Percentiles rank a stretch among this genome's conserved stretches.
Conservation (phyloP, 2,797 vertebrate species). For the Aulostomus chinensis region DNA sequence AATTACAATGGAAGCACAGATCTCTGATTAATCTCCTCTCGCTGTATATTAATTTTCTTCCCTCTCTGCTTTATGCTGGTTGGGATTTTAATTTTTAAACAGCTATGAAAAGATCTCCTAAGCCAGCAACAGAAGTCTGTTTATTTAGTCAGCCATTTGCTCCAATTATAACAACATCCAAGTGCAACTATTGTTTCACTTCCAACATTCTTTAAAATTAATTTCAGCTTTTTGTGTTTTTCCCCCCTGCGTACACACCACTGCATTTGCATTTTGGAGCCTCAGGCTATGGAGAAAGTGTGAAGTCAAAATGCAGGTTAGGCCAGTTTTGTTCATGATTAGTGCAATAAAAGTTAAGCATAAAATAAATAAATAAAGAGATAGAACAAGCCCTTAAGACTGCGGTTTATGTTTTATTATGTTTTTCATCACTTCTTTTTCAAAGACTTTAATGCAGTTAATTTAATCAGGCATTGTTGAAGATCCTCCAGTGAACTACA, state of each 20-base stretch:
- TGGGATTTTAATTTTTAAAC: constrained; percentile 71
- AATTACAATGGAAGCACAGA: constrained; percentile 63
- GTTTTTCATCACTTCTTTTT: constrained; percentile 49
- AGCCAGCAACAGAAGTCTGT: constrained; percentile 49
- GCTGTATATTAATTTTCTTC: constrained; percentile 67
- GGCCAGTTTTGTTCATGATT: constrained; percentile 62
- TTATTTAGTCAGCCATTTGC: constrained; percentile 74
- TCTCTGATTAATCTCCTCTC: constrained; percentile 64
- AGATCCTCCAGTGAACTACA: constrained; percentile 12
- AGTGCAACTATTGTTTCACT: constrained; percentile 75
- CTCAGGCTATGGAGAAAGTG: constrained; percentile 41
- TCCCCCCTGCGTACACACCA: constrained; percentile 17
- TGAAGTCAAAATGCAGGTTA: constrained; percentile 61
- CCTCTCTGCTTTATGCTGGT: constrained; percentile 46
- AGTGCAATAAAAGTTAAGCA: constrained; percentile 44
- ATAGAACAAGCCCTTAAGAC: constrained; percentile 21
- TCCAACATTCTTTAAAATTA: constrained; percentile 62
- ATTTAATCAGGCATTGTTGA: constrained; percentile 37
- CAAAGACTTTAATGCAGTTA: constrained; percentile 33
- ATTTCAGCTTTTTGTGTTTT: constrained; percentile 46
- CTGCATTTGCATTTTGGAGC: constrained; percentile 48
- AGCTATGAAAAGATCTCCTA: constrained; percentile 64
- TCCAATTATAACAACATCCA: constrained; percentile 76
- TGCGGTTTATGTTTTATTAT: constrained; percentile 25
- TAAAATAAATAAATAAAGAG: constrained; percentile 46